Conservation (phyloP, 2,888 invertebrate genomes). For the Clitarchus hookeri region DNA sequence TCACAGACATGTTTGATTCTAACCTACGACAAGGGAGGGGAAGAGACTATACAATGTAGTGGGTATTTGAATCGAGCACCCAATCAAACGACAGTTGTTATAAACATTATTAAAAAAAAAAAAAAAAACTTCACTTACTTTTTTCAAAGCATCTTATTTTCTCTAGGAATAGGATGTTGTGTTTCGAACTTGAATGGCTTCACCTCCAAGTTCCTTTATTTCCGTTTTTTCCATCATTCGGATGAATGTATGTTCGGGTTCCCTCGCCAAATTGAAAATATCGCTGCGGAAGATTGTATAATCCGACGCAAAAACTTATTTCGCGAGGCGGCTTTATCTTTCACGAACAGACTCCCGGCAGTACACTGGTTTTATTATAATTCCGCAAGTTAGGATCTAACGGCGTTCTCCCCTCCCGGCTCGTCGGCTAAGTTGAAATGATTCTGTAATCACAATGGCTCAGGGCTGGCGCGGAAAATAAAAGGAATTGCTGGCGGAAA, state of each 20-base stretch:
- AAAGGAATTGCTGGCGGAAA: slow-evolving; percentile 14
- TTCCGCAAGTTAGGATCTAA: slow-evolving; percentile 14
- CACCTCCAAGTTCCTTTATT: not conserved
- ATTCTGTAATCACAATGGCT: slow-evolving; percentile 9
- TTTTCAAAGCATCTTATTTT: too few relatives aligned
- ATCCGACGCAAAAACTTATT: slow-evolving; percentile 3
- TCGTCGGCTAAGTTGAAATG: not conserved
- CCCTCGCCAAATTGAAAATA: not conserved
- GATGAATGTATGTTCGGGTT: not conserved
- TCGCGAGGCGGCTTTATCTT: not conserved
- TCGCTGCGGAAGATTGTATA: slow-evolving; percentile 5
- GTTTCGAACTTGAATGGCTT: not conserved
- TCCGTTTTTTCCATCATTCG: not conserved
- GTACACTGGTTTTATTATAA: slow-evolving; percentile 10
- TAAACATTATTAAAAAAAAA: too few relatives aligned
- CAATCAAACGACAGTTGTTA: too few relatives aligned
- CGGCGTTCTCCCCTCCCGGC: not conserved
- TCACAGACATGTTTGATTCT: too few relatives aligned
- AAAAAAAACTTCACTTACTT: too few relatives aligned
- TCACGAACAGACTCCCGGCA: not conserved
- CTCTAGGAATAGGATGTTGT: not conserved
- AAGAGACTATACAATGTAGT: too few relatives aligned
- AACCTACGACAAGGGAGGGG: too few relatives aligned
- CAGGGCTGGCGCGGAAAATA: slow-evolving; percentile 14
- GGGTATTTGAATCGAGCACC: too few relatives aligned